Conservation (phyloP, 2,888 invertebrate genomes). For the Thymelicus sylvestris region DNA sequence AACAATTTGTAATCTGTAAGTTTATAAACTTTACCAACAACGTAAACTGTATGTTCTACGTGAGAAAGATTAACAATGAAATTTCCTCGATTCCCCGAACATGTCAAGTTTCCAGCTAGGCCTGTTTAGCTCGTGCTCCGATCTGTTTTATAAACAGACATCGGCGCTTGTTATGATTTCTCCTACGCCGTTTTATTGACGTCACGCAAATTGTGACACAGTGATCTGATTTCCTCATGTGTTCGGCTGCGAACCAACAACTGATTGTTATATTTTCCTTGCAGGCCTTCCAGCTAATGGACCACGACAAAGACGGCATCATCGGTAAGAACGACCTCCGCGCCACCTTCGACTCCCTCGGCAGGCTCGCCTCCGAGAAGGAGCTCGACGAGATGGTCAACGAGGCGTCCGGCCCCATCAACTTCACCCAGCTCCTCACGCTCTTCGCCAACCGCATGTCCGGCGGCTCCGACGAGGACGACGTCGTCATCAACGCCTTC, state of each 20-base stretch:
- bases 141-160: conserved; percentile 63
- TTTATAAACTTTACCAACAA: conserved; percentile 3
- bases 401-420: conserved; percentile 96
- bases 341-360: conserved; percentile 96
- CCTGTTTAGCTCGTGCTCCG: conserved; percentile 58
- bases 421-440: conserved; percentile 97
- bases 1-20: not conserved
- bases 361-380: conserved; percentile 94
- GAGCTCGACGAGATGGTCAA: conserved; percentile 95
- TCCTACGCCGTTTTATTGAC: conserved; percentile 6
- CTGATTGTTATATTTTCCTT: conserved; percentile 33
- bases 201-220: conserved; percentile 6
- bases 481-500: conserved; percentile 96
- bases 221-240: not conserved
- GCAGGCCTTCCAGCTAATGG: conserved; percentile 97
- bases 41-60: not conserved
- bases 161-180: conserved; percentile 17
- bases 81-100: not conserved
- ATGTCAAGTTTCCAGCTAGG: not conserved
- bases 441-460: conserved; percentile 97
- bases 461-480: conserved; percentile 96
- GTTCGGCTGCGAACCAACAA: not conserved
- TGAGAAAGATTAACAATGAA: not conserved
- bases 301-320: conserved; percentile 97
- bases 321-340: conserved; percentile 95